phyloP scores from a whole-genome alignment of 2,888 invertebrate genomes.

The Pinctada fucata region DNA sequence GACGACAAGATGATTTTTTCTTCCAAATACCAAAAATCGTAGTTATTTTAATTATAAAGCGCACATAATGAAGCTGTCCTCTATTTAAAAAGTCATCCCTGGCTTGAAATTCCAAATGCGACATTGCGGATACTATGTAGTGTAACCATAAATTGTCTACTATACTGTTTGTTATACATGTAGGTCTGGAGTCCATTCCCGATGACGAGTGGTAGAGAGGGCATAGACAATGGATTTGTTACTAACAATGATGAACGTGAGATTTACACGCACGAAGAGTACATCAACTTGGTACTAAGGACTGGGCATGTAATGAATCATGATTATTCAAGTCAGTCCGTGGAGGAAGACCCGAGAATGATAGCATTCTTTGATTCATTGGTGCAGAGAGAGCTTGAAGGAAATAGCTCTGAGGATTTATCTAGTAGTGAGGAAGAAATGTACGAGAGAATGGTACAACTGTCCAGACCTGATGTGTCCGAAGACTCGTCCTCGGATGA shows the following conservation, averaged over 20 bases:
- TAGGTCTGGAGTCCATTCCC: constrained; percentile 89
- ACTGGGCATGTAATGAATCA: constrained; percentile 86
- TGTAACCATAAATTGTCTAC: too few species aligned
- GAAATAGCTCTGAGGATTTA: constrained; percentile 74
- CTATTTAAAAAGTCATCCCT: too few species aligned
- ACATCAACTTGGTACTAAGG: constrained; percentile 87
- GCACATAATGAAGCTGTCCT: too few species aligned
- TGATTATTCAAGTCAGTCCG: constrained; percentile 92
- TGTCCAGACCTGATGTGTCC: constrained; percentile 52
- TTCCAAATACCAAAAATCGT: too few species aligned
- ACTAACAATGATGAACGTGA: constrained; percentile 54
- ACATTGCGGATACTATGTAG: too few species aligned
- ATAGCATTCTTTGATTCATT: constrained; percentile 97
- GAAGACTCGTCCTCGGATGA: constrained; percentile 29
- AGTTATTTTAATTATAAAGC: too few species aligned
- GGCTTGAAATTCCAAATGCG: too few species aligned
- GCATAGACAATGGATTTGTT: constrained; percentile 8
- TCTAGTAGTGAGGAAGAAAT: constrained; percentile 64
- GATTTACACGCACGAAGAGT: constrained; percentile 82
- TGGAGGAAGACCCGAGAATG: constrained; percentile 94
- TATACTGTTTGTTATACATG: neutral
- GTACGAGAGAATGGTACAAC: constrained; percentile 59
- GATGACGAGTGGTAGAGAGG: constrained; percentile 75
- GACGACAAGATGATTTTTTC: too few species aligned
- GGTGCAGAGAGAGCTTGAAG: constrained; percentile 92